Conservation (phyloP, 2,888 invertebrate species). For the Blera fallax region DNA sequence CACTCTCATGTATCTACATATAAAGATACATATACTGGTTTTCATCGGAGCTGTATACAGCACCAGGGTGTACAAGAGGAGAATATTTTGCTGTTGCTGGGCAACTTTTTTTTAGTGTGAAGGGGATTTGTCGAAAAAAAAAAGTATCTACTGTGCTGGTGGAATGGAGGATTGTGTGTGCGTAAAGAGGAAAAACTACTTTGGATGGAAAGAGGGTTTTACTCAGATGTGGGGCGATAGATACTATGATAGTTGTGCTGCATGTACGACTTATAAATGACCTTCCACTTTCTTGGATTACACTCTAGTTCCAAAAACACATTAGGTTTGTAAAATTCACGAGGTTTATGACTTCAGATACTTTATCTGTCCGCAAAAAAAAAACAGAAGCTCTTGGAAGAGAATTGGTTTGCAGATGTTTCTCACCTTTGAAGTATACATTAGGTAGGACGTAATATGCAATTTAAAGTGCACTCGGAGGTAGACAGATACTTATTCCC, state of each 20-base stretch:
- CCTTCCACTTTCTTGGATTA: neutral
- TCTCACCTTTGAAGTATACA: neutral
- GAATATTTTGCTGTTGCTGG: neutral
- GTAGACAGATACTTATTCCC: neutral
- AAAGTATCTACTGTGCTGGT: constrained; percentile 8
- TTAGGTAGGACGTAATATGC: no score
- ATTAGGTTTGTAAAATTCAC: neutral
- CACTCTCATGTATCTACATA: neutral
- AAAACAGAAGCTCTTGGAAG: neutral
- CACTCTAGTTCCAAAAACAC: neutral
- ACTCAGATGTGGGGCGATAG: neutral
- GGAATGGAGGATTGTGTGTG: neutral
- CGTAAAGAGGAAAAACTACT: neutral
- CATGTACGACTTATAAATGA: neutral
- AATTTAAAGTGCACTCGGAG: no score
- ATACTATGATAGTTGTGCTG: neutral
- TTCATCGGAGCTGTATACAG: constrained; percentile 54
- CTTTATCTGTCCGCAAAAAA: neutral
- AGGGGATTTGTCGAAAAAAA: neutral
- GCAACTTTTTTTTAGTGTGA: neutral
- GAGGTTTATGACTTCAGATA: neutral
- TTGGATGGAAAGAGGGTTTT: neutral
- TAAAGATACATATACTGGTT: constrained; percentile 41
- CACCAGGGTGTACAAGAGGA: constrained; percentile 36
- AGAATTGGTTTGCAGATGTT: neutral